Percentiles rank a stretch among this genome's conserved stretches.
Conservation (phyloP, 2,113 vertebrate genomes). For the Protomyctophum bolini region DNA sequence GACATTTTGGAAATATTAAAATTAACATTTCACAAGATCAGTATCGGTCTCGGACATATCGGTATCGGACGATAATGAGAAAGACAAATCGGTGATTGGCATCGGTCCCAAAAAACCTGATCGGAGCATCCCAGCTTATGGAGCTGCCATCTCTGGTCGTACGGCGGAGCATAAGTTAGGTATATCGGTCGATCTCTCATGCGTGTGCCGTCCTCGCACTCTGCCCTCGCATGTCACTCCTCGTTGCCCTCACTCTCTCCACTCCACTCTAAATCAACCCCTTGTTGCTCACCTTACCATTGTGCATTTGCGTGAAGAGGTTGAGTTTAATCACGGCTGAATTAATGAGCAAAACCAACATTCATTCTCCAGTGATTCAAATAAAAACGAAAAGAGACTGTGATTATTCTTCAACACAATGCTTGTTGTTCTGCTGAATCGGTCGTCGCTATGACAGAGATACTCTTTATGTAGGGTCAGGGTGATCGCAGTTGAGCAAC, state of each 20-base stretch:
- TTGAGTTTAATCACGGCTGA: constrained; percentile 65
- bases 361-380: constrained; percentile 47
- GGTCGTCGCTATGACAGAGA: constrained; percentile 45
- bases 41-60: no score
- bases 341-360: constrained; percentile 58
- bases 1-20: no score
- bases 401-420: constrained; percentile 4
- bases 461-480: constrained; percentile 3
- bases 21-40: no score
- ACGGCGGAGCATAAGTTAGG: no score
- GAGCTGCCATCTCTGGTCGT: no score
- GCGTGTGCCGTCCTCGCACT: constrained; percentile 8
- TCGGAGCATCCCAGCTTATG: no score
- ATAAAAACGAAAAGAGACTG: constrained; percentile 26
- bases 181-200: constrained; percentile 33
- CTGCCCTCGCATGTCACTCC: neutral
- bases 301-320: constrained; percentile 40
- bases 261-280: constrained; percentile 9
- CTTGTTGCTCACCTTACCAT: neutral
- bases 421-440: neutral
- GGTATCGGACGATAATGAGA: no score
- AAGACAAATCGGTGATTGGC: no score
- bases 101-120: no score
- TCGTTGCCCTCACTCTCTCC: constrained; percentile 8
- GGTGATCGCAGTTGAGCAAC: no score